Base-by-base conservation (phyloP, 2,888 invertebrate genomes). In the Melinopterus prodromus region DNA sequence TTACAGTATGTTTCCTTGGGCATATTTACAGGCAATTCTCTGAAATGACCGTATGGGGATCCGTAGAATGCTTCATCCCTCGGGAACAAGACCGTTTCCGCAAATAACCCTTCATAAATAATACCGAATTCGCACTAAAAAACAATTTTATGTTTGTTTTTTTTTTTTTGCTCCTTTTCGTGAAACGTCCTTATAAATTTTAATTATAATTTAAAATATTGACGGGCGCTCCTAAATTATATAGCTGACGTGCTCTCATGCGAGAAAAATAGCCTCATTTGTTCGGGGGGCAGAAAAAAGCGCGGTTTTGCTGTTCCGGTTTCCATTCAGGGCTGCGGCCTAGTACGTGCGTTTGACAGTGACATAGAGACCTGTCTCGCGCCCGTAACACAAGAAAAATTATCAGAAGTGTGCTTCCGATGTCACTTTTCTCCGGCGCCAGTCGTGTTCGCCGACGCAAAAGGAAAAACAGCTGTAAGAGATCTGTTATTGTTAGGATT, bases 401-500 rank as follows among this genome's bases (percentile, higher is more conserved):
- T 80, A 80, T 77, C 79, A 15, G 77, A 69, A 77, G 77, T 77
- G 79, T 80, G 79, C 77, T 38, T 77, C 77, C 69, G 72, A 80
- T 77, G 77, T 80, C 79, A 80, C 77, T 80, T 77, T 74, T 36
- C 77, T 80, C 77, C 26, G 38, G 69, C 26, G 26, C 26, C 26
- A 26, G 26, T 26, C 26, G 3, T 26, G 3, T 26, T 26, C 26
- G 1, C 26, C 26, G 26, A 26, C 26, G 3, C 26, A 26, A 26
- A 26, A 26, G 77, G 77, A 80, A 80, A 77, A 80, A 80, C 70
- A 70, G 74, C 72, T 36, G 79, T 79, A 80, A 80, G 74, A 80
- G 79, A 80, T 77, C 77, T 80, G 77, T 80, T 80, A 80, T 80
- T 80, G 79, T 80, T 80, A 74, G 69, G 72, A 69, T 37, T 80